A percentile compares a stretch with the other conserved stretches of the same genome.
Conservation (phyloP, 2,797 vertebrate genomes). For the Nyctibius grandis region DNA sequence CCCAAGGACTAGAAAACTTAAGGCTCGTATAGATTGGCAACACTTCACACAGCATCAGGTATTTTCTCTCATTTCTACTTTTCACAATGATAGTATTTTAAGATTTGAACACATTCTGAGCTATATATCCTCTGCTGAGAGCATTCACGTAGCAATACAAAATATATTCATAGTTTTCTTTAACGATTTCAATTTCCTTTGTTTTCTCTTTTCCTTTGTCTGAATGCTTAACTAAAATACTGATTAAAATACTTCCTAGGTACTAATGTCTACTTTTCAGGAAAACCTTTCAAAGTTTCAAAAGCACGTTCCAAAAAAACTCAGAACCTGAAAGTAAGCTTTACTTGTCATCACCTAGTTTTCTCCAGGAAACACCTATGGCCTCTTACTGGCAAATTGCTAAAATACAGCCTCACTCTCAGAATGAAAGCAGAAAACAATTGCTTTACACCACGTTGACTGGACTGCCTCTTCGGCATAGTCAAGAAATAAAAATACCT, state of each 20-base stretch:
- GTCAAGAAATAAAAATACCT: background rate
- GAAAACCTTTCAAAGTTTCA: background rate
- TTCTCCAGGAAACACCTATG: background rate
- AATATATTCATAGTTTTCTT: background rate
- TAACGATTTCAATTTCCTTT: background rate
- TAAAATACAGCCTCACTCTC: background rate
- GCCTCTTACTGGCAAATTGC: background rate
- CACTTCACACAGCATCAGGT: background rate
- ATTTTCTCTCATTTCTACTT: background rate
- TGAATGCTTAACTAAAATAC: background rate
- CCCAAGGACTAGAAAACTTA: background rate
- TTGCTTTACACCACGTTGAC: background rate
- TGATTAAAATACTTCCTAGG: background rate
- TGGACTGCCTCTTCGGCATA: background rate
- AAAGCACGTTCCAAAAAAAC: background rate
- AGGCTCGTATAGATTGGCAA: background rate
- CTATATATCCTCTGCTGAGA: background rate
- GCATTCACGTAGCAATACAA: background rate
- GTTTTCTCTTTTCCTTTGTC: background rate
- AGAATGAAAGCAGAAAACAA: background rate
- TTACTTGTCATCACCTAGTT: background rate
- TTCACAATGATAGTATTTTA: background rate
- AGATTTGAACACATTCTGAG: background rate
- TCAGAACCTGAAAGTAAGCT: background rate
- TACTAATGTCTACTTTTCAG: background rate